phyloP scores from a whole-genome alignment of 2,113 vertebrate species.

The Cromileptes altivelis region DNA sequence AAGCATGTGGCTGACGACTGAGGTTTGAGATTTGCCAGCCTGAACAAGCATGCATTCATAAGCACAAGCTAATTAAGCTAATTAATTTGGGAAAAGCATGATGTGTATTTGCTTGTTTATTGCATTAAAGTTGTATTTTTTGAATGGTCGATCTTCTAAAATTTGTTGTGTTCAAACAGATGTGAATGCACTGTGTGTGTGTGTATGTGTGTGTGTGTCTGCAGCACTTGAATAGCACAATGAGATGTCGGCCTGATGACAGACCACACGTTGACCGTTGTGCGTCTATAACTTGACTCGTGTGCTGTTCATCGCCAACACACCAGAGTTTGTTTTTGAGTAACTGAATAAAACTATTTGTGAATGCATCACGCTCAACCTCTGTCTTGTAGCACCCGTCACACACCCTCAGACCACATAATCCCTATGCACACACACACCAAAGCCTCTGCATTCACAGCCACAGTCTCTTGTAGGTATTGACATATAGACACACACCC shows the following conservation, averaged over 20 bases:
- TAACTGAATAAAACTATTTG: slow-evolving; percentile 4
- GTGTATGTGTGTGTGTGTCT: background rate
- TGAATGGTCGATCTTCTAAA: background rate
- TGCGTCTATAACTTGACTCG: slow-evolving; percentile 6
- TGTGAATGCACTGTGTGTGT: background rate
- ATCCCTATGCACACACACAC: slow-evolving; percentile 28
- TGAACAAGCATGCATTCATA: background rate
- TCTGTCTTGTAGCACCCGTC: slow-evolving; percentile 4
- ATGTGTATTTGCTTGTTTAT: background rate
- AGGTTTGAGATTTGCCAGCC: background rate
- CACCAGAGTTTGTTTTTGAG: slow-evolving; percentile 3
- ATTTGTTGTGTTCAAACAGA: background rate
- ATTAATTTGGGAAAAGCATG: background rate
- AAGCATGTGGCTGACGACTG: background rate
- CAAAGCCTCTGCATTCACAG: slow-evolving; percentile 34
- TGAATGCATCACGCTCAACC: slow-evolving; percentile 8
- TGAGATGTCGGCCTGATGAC: background rate
- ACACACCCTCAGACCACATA: slow-evolving; percentile 55
- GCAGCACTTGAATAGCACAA: background rate
- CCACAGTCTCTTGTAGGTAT: slow-evolving; percentile 45
- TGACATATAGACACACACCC: slow-evolving; percentile 24
- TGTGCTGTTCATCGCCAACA: background rate
- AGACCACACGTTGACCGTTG: background rate
- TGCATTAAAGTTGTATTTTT: background rate
- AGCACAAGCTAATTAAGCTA: background rate